phyloP scores from a whole-genome alignment of 2,888 invertebrate species.

The Cheilosia pagana region DNA sequence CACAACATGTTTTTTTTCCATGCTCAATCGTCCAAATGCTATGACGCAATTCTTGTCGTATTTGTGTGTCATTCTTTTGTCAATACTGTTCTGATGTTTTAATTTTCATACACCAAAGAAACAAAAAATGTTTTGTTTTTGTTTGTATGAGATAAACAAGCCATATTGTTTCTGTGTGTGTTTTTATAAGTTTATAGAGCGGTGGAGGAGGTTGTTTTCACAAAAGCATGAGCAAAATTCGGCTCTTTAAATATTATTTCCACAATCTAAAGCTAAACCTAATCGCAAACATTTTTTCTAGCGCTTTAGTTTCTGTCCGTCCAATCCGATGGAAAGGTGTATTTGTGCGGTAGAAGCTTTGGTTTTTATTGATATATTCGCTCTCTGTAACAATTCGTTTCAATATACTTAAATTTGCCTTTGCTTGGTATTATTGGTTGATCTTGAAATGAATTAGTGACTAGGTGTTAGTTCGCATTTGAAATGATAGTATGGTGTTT shows the following conservation, averaged over 20 bases:
- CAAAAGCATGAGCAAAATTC: not conserved
- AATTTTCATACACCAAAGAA: no score
- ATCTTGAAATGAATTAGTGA: conserved; percentile 42
- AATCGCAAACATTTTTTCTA: conserved; percentile 8
- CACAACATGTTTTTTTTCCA: no score
- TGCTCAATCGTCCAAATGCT: no score
- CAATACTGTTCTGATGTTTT: no score
- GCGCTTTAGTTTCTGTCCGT: conserved; percentile 17
- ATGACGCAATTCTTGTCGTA: no score
- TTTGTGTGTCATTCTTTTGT: no score
- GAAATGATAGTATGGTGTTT: not conserved
- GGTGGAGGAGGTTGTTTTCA: not conserved
- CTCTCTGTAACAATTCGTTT: not conserved
- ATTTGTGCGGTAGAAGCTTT: not conserved
- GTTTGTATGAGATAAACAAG: not conserved
- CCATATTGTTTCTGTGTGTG: not conserved
- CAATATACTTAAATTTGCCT: not conserved
- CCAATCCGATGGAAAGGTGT: conserved; percentile 16
- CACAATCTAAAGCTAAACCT: conserved; percentile 4
- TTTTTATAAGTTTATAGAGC: not conserved
- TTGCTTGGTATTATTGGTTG: not conserved
- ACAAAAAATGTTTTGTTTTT: no score
- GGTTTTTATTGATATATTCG: not conserved
- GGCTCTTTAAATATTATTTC: not conserved
- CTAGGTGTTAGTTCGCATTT: conserved; percentile 29